These are phyloP conservation scores for Trematocara stigmaticum DNA, from an alignment of 2,113 vertebrate genomes.

Conservation along the genomic window DNA sequence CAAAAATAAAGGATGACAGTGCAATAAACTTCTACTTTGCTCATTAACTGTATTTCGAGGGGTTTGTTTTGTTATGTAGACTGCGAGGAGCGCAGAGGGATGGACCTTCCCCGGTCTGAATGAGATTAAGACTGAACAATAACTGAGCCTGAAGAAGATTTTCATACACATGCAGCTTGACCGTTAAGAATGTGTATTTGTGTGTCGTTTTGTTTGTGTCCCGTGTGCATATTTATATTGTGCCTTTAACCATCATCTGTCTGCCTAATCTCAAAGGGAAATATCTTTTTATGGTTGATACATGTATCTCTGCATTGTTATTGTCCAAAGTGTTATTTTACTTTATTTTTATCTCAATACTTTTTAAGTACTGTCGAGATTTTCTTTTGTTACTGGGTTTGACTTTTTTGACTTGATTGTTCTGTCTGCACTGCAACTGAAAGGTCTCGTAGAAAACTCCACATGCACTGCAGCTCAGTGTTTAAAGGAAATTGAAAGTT, in stretches of 20 bases:
- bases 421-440: conserved; percentile 28
- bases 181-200: conserved; percentile 70
- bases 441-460: neutral
- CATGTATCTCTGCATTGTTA: conserved; percentile 33
- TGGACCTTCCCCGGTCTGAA: neutral
- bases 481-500: neutral
- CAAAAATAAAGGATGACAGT: conserved; percentile 27
- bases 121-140: conserved; percentile 60
- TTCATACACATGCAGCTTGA: conserved; percentile 64
- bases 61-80: neutral
- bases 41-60: conserved; percentile 4
- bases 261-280: conserved; percentile 67
- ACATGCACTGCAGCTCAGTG: neutral
- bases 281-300: conserved; percentile 38
- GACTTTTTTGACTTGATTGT: neutral
- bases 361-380: neutral
- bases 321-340: conserved; percentile 55
- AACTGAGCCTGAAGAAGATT: conserved; percentile 68
- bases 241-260: conserved; percentile 54
- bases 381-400: neutral
- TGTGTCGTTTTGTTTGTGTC: conserved; percentile 4
- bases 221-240: conserved; percentile 55
- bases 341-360: neutral
- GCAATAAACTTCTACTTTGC: conserved; percentile 60
- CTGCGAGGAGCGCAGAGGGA: neutral